Evolutionary conservation across 23 tunicate genomes (phyloP).

Genomic region (Halocynthia roretzi): DNA sequence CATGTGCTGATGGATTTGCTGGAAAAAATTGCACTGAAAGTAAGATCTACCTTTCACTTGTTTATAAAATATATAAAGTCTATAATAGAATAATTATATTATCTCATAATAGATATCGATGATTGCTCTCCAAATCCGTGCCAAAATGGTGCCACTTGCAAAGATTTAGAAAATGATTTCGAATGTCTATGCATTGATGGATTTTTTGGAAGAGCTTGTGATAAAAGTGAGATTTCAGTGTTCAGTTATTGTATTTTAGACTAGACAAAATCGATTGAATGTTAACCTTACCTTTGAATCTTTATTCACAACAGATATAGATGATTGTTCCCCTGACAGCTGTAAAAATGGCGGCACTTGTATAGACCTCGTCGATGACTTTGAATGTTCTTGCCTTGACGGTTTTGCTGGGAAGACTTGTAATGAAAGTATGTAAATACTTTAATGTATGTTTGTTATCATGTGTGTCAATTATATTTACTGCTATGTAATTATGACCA

Average conservation of each 20-base stretch:
- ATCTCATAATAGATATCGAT: neutral
- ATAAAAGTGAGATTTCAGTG: too few species aligned
- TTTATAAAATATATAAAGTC: neutral
- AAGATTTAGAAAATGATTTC: too few species aligned
- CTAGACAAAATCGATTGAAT: too few species aligned
- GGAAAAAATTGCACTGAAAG: constrained; percentile 74
- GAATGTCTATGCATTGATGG: too few species aligned
- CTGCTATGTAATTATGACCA: neutral
- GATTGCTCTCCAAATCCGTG: neutral
- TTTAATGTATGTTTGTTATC: too few species aligned
- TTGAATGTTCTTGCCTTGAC: neutral
- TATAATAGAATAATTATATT: neutral
- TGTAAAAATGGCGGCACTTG: constrained; percentile 1
- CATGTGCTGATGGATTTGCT: constrained; percentile 62
- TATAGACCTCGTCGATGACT: neutral
- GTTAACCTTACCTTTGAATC: neutral
- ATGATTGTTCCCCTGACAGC: neutral
- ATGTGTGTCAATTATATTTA: too few species aligned
- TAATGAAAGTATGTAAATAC: constrained; percentile 27
- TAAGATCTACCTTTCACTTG: constrained; percentile 4
- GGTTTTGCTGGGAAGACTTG: constrained; percentile 57
- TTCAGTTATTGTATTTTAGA: too few species aligned
- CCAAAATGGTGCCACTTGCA: too few species aligned
- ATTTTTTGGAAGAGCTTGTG: too few species aligned
- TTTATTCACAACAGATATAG: neutral